Evolutionary conservation across 2,797 vertebrate species (phyloP).

Genomic region (Melanotaenia parkinsoni): DNA sequence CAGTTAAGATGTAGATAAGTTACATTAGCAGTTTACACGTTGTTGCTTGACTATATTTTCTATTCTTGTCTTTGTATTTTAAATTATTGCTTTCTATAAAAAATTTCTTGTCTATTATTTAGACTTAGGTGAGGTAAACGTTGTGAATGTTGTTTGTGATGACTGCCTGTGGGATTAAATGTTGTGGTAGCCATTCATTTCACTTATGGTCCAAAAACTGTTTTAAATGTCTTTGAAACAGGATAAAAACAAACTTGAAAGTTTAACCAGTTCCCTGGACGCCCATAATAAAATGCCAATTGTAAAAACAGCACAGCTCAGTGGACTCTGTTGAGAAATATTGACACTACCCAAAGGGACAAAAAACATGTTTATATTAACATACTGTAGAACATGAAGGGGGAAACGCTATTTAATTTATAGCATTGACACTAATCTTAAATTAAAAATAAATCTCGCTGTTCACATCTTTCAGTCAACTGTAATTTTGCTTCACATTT

Average conservation of each 20-base stretch:
- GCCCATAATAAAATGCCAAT: neutral
- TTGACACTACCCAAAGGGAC: neutral
- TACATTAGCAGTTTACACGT: neutral
- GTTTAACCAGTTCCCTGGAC: conserved; percentile 1
- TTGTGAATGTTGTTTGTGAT: conserved; percentile 3
- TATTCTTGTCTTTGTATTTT: neutral
- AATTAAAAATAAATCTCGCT: neutral
- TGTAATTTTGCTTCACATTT: neutral
- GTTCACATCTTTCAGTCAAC: neutral
- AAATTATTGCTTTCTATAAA: neutral
- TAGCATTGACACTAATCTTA: neutral
- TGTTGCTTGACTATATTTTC: neutral
- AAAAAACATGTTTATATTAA: neutral
- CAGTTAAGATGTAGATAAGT: neutral
- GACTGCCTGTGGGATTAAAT: conserved; percentile 4
- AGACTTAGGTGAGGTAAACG: neutral
- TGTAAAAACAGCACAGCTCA: conserved; percentile 3
- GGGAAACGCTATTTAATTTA: neutral
- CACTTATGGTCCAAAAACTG: neutral
- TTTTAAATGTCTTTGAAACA: neutral
- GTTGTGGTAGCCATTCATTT: neutral
- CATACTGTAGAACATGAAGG: neutral
- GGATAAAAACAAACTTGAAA: conserved; percentile 5
- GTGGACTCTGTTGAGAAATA: conserved; percentile 3
- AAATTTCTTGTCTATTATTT: neutral